Evolutionary conservation across 2,113 vertebrate genomes (phyloP).

Genomic region (Psittacula cyanocephala): DNA sequence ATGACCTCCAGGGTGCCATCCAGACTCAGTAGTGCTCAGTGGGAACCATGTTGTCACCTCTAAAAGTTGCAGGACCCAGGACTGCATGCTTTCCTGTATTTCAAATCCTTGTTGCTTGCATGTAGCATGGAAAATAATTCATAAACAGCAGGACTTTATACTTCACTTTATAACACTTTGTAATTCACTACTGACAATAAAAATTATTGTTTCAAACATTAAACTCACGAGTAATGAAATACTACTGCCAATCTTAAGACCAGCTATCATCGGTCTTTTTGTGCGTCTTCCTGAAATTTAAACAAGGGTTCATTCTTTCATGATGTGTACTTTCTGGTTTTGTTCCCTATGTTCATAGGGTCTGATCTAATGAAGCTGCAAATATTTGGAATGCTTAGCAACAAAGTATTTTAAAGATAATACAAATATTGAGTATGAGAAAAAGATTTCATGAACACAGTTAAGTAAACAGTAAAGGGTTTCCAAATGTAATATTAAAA

Average conservation of each 20-base stretch:
- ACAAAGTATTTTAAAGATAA: constrained; percentile 42
- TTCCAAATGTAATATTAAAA: constrained; percentile 12
- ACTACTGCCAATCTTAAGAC: rapidly evolving
- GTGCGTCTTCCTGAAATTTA: background rate
- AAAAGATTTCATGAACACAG: constrained; percentile 13
- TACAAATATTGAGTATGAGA: background rate
- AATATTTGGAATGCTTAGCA: constrained; percentile 78
- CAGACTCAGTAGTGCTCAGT: background rate
- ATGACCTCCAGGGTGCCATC: background rate
- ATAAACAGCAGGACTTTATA: background rate
- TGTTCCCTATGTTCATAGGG: constrained; percentile 6
- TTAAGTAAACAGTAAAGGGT: background rate
- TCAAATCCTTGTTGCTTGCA: background rate
- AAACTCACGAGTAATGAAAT: background rate
- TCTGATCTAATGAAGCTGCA: constrained; percentile 1
- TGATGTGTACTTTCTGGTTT: constrained; percentile 15
- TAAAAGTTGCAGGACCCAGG: background rate
- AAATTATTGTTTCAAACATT: background rate
- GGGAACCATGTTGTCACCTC: background rate
- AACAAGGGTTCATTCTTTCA: background rate
- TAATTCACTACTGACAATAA: background rate
- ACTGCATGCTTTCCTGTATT: background rate
- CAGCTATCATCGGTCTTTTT: background rate
- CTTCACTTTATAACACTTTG: background rate
- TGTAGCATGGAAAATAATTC: background rate